Evolutionary conservation across 1,140 invertebrate genomes (phyloP).

Genomic region (Saccostrea cuccullata): DNA sequence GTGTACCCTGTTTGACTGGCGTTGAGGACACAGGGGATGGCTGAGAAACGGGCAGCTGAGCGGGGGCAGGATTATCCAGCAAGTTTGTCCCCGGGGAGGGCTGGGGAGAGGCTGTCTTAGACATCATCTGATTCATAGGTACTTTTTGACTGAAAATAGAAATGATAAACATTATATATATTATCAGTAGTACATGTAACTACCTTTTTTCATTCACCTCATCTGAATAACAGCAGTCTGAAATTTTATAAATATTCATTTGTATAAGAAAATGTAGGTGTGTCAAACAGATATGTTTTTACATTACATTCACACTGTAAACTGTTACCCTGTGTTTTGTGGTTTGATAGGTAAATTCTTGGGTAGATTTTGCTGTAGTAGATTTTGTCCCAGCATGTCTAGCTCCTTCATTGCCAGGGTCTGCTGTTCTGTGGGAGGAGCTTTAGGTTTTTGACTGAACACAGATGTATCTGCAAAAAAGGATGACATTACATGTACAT

Average conservation of each 20-base stretch:
- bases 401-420: conserved; percentile 86
- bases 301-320: background rate
- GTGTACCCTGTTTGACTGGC: conserved; percentile 37
- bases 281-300: no score
- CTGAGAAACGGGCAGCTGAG: conserved; percentile 52
- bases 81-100: background rate
- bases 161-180: no score
- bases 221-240: no score
- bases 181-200: no score
- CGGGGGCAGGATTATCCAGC: background rate
- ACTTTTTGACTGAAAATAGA: background rate
- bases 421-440: conserved; percentile 36
- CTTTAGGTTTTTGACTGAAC: conserved; percentile 16
- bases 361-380: conserved; percentile 81
- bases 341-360: conserved; percentile 51
- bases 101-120: conserved; percentile 4
- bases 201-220: no score
- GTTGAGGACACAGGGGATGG: conserved; percentile 48
- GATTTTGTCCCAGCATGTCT: conserved; percentile 85
- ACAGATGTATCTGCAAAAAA: conserved; percentile 16
- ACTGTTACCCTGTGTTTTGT: conserved; percentile 37
- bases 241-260: no score
- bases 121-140: background rate
- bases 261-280: no score
- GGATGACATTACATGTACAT: background rate